Evolutionary conservation across 2,888 invertebrate species (phyloP).

Genomic region (Stenurella melanura): DNA sequence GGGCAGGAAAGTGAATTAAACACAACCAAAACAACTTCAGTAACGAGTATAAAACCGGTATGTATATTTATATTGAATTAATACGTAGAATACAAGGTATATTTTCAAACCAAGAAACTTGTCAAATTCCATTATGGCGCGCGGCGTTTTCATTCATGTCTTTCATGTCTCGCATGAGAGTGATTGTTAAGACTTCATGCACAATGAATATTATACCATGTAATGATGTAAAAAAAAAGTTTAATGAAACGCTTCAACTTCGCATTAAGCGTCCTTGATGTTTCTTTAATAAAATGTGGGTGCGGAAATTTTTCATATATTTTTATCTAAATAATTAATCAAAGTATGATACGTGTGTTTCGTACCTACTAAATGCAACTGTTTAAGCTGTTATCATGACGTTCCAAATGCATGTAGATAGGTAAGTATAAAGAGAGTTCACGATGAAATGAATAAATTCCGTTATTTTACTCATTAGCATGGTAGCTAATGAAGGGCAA

Average conservation of each 20-base stretch:
- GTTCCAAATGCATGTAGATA: too few species aligned
- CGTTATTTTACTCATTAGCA: too few species aligned
- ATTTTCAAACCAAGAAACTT: not conserved
- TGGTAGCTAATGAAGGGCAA: too few species aligned
- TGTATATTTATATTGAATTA: not conserved
- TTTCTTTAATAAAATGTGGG: not conserved
- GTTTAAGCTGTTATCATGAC: too few species aligned
- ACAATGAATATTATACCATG: not conserved
- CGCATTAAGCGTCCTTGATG: slow-evolving; percentile 9
- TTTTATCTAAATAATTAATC: not conserved
- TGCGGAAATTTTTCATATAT: not conserved
- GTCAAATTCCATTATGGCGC: not conserved
- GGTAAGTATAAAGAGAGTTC: too few species aligned
- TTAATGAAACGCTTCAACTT: slow-evolving; percentile 6
- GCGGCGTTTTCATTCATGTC: not conserved
- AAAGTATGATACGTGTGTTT: too few species aligned
- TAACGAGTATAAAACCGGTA: slow-evolving; percentile 22
- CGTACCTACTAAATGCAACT: too few species aligned
- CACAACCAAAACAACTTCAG: not conserved
- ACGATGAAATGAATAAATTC: too few species aligned
- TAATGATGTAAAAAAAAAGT: slow-evolving; percentile 3
- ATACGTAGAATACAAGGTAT: not conserved
- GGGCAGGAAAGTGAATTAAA: slow-evolving; percentile 14
- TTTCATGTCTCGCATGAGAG: not conserved
- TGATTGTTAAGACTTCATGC: not conserved